These are phyloP conservation scores for Donacobius atricapilla DNA, from an alignment of 2,113 vertebrate species.

Conservation along the genomic window DNA sequence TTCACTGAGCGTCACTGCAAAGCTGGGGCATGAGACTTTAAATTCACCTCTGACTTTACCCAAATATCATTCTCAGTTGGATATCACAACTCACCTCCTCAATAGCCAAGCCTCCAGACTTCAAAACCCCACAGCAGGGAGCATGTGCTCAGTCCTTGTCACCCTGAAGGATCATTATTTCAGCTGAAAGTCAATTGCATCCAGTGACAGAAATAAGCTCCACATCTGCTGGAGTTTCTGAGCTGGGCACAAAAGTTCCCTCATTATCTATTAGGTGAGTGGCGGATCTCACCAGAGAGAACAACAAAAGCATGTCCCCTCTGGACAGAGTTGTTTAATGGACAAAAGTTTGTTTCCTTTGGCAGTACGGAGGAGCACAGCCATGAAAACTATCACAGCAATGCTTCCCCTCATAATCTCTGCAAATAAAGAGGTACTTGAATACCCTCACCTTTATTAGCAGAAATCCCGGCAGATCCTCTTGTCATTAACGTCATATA, in stretches of 20 bases:
- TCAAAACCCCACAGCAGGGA: not conserved
- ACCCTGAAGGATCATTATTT: not conserved
- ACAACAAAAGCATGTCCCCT: not conserved
- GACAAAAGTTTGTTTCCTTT: not conserved
- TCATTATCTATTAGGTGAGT: not conserved
- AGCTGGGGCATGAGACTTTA: not conserved
- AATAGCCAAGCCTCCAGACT: not conserved
- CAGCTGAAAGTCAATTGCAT: not conserved
- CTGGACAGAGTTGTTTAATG: not conserved
- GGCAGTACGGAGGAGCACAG: not conserved
- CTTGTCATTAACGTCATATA: not conserved
- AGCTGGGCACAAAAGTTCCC: not conserved
- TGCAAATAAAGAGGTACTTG: not conserved
- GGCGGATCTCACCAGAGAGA: not conserved
- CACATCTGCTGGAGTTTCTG: not conserved
- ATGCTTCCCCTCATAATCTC: not conserved
- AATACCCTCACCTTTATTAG: constrained; percentile 41
- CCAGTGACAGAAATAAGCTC: not conserved
- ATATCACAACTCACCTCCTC: not conserved
- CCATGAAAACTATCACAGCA: not conserved
- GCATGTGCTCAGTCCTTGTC: not conserved
- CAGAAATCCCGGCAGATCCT: constrained; percentile 50
- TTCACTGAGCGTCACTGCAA: not conserved
- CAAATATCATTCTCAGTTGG: not conserved
- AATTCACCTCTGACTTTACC: not conserved